phyloP scores from a whole-genome alignment of 2,888 invertebrate genomes.

The Cancer borealis region DNA sequence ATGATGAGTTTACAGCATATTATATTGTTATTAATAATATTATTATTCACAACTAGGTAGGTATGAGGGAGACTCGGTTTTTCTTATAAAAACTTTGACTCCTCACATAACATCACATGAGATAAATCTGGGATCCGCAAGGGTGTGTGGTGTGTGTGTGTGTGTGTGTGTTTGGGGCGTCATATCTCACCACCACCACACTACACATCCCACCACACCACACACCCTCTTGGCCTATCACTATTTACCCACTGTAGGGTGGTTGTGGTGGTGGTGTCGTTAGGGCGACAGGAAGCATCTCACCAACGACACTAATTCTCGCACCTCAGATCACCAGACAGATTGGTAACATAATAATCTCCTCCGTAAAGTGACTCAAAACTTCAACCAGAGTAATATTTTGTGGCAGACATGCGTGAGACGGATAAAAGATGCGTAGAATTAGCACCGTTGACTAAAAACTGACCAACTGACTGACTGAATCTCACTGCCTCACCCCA shows the following conservation, averaged over 20 bases:
- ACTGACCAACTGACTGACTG: background rate
- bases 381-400: too few relatives aligned
- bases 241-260: background rate
- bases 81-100: background rate
- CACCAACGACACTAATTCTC: background rate
- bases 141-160: background rate
- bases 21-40: background rate
- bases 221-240: background rate
- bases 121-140: background rate
- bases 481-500: background rate
- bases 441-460: background rate
- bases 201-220: background rate
- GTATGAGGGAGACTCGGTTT: background rate
- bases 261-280: background rate
- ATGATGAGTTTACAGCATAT: constrained; percentile 61
- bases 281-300: background rate
- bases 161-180: background rate
- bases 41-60: constrained; percentile 60
- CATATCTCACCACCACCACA: background rate
- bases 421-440: background rate
- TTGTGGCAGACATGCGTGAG: too few relatives aligned
- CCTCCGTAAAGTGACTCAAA: too few relatives aligned
- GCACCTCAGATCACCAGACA: background rate
- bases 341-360: too few relatives aligned
- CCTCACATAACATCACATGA: background rate